Percentiles rank a stretch among this genome's conserved stretches.
Evolutionary conservation across 2,113 vertebrate species (phyloP).

Genomic region (Prunella himalayana): DNA sequence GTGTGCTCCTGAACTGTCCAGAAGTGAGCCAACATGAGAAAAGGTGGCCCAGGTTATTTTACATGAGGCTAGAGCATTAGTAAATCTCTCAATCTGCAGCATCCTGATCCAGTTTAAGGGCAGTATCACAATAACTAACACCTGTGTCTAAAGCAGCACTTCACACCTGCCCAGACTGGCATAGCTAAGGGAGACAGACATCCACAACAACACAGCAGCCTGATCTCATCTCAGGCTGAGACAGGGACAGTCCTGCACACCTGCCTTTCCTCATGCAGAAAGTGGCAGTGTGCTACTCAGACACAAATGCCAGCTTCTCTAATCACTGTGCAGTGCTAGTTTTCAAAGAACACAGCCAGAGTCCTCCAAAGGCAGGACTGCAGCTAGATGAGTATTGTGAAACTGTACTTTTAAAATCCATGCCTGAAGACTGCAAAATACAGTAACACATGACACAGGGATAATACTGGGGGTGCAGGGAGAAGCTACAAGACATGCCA

Average conservation of each 20-base stretch:
- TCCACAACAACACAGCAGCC: neutral
- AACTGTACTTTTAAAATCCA: neutral
- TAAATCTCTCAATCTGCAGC: accelerated
- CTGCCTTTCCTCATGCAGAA: accelerated
- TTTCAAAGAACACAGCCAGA: neutral
- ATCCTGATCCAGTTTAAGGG: neutral
- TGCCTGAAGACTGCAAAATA: neutral
- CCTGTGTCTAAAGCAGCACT: neutral
- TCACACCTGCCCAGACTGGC: neutral
- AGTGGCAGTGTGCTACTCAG: neutral
- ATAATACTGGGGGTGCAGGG: neutral
- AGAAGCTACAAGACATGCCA: neutral
- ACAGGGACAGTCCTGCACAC: neutral
- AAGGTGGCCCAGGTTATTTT: neutral
- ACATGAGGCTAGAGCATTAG: neutral
- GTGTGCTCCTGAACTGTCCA: neutral
- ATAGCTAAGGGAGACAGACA: neutral
- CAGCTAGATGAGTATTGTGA: neutral
- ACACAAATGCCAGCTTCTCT: neutral
- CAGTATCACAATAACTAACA: neutral
- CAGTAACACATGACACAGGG: neutral
- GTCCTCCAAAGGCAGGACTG: neutral
- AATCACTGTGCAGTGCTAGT: neutral
- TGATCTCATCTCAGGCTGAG: neutral
- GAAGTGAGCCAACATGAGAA: neutral